These are phyloP conservation scores for Vanessa atalanta DNA, from an alignment of 1,140 invertebrate species.

Conservation along the genomic window DNA sequence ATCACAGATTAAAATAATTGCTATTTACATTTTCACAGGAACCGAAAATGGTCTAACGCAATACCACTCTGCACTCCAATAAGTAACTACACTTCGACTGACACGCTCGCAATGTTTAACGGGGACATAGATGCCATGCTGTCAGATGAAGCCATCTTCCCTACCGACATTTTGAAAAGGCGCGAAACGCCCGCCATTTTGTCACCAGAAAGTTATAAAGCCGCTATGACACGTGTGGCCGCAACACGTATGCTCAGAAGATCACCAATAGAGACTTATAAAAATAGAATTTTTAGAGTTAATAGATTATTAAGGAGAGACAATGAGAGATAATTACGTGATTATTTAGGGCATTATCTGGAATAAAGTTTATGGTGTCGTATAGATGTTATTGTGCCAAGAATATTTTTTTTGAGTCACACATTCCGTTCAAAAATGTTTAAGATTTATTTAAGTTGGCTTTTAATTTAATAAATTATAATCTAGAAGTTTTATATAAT, in stretches of 20 bases:
- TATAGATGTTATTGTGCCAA: slow-evolving; percentile 30
- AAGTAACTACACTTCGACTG: slow-evolving; percentile 64
- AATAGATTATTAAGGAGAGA: slow-evolving; percentile 69
- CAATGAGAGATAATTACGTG: slow-evolving; percentile 66
- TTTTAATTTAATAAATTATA: not conserved
- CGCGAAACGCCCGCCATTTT: slow-evolving; percentile 72
- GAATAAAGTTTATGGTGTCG: slow-evolving; percentile 9
- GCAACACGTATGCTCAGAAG: slow-evolving; percentile 58
- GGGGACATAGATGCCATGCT: slow-evolving; percentile 77
- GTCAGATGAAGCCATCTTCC: slow-evolving; percentile 63
- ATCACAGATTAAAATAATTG: slow-evolving; percentile 3
- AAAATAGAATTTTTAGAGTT: slow-evolving; percentile 66
- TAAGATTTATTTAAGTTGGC: not conserved
- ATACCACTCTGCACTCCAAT: slow-evolving; percentile 85
- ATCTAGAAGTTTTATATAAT: not conserved
- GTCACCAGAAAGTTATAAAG: slow-evolving; percentile 68
- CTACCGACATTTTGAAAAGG: slow-evolving; percentile 64
- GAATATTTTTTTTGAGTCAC: slow-evolving; percentile 7
- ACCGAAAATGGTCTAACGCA: slow-evolving; percentile 92
- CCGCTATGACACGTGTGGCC: slow-evolving; percentile 71
- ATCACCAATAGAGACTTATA: slow-evolving; percentile 64
- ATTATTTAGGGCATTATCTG: slow-evolving; percentile 7
- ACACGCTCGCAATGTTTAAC: slow-evolving; percentile 63
- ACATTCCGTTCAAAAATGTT: not conserved
- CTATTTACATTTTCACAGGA: slow-evolving; percentile 66